Evolutionary conservation across 1,140 invertebrate species (phyloP).

Genomic region (Conus ventricosus): DNA sequence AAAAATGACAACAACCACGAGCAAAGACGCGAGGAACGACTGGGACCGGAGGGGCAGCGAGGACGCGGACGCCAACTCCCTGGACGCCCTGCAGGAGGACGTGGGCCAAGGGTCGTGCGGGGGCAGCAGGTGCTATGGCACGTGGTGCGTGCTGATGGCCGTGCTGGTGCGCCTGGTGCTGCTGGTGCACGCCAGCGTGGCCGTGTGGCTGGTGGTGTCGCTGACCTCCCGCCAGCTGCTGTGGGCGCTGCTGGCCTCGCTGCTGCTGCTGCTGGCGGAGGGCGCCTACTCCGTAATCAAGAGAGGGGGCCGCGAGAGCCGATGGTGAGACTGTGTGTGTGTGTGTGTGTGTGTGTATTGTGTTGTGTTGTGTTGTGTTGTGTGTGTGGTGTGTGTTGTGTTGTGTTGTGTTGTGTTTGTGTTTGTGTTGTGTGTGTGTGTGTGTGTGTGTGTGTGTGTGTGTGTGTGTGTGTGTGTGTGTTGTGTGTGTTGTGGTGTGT

Average conservation of each 20-base stretch:
- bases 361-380: background rate
- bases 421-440: background rate
- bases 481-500: too few relatives aligned
- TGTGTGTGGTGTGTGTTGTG: background rate
- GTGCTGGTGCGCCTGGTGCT: background rate
- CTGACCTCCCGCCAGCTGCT: background rate
- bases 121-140: background rate
- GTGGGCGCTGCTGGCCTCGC: background rate
- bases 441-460: background rate
- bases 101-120: background rate
- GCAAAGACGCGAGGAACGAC: too few relatives aligned
- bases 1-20: too few relatives aligned
- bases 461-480: too few relatives aligned
- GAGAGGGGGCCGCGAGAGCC: background rate
- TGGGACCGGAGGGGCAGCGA: too few relatives aligned
- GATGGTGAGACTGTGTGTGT: background rate
- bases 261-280: background rate
- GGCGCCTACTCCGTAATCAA: background rate
- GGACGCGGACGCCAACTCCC: too few relatives aligned
- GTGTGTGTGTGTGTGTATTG: background rate
- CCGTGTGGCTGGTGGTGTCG: conserved; percentile 25
- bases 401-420: background rate
- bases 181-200: background rate
- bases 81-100: too few relatives aligned
- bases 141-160: background rate